Evolutionary conservation across 30 jellyfish, hydroid and myxozoan species (phyloP).

Genomic region (Thelohanellus kitauei): DNA sequence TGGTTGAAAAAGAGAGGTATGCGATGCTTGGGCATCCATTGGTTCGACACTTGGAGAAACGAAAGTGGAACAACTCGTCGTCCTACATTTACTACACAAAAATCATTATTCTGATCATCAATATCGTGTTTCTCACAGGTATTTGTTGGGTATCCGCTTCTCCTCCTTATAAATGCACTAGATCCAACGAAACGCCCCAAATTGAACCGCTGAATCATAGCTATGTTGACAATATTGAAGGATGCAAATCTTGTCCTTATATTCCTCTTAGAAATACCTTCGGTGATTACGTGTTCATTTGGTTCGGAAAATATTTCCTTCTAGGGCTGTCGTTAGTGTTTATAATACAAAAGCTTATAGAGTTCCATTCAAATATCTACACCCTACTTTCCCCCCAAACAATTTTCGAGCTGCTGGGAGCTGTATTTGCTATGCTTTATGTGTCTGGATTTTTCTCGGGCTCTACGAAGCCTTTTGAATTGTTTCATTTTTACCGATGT

Average conservation of each 20-base stretch:
- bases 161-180: too few relatives aligned
- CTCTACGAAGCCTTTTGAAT: background rate
- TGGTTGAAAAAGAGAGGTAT: conserved; percentile 72
- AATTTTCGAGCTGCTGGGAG: background rate
- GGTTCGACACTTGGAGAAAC: conserved; percentile 47
- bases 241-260: too few relatives aligned
- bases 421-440: background rate
- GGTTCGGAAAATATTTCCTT: too few relatives aligned
- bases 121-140: conserved; percentile 49
- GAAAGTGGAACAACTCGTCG: conserved; percentile 70
- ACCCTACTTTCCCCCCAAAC: background rate
- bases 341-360: too few relatives aligned
- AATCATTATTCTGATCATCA: conserved; percentile 21
- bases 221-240: too few relatives aligned
- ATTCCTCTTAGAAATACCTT: too few relatives aligned
- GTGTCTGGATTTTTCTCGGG: conserved; percentile 5
- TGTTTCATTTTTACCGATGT: conserved; percentile 13
- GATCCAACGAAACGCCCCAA: too few relatives aligned
- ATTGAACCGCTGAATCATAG: too few relatives aligned
- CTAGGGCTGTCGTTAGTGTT: too few relatives aligned
- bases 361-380: background rate
- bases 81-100: conserved; percentile 66
- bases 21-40: conserved; percentile 65
- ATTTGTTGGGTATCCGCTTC: conserved; percentile 25
- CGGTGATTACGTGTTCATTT: too few relatives aligned